A percentile compares a stretch with the other conserved stretches of the same genome.
Conservation (phyloP, 1,140 invertebrate species). For the Drosophila cardini region DNA sequence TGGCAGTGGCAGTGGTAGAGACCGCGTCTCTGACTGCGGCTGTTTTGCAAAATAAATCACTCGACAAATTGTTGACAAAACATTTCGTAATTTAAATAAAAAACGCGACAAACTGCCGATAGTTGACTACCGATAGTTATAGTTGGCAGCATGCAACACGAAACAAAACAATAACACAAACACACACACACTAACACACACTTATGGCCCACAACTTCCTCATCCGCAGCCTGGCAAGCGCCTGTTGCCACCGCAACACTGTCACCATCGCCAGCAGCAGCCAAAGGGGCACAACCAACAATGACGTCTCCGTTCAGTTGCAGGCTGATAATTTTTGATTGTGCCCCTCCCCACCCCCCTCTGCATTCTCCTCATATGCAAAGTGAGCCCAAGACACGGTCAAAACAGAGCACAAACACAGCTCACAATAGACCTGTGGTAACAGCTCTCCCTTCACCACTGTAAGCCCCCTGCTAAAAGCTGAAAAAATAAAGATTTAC, state of each 20-base stretch:
- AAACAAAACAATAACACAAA: neutral
- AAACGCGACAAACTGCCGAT: constrained; percentile 69
- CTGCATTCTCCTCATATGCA: constrained; percentile 43
- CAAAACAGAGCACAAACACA: constrained; percentile 9
- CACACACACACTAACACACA: constrained; percentile 29
- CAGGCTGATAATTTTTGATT: constrained; percentile 51
- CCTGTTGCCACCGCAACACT: constrained; percentile 9
- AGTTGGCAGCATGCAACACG: constrained; percentile 68
- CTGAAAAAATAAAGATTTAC: neutral
- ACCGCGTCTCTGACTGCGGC: constrained; percentile 1
- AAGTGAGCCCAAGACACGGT: constrained; percentile 35
- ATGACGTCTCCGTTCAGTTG: constrained; percentile 10
- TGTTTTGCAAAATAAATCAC: constrained; percentile 69
- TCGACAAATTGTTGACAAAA: constrained; percentile 82
- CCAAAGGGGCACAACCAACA: constrained; percentile 16
- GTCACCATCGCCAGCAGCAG: constrained; percentile 7
- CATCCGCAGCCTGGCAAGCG: constrained; percentile 50
- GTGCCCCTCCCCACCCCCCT: neutral
- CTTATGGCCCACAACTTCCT: constrained; percentile 57
- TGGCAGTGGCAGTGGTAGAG: constrained; percentile 19
- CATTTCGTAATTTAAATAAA: constrained; percentile 83
- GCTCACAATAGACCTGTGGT: constrained; percentile 12
- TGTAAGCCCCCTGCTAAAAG: neutral
- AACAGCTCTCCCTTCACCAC: neutral
- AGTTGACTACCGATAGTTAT: constrained; percentile 69